These are phyloP conservation scores for Cordylochernes scorpioides DNA, from an alignment of 2,888 invertebrate genomes.

Conservation along the genomic window DNA sequence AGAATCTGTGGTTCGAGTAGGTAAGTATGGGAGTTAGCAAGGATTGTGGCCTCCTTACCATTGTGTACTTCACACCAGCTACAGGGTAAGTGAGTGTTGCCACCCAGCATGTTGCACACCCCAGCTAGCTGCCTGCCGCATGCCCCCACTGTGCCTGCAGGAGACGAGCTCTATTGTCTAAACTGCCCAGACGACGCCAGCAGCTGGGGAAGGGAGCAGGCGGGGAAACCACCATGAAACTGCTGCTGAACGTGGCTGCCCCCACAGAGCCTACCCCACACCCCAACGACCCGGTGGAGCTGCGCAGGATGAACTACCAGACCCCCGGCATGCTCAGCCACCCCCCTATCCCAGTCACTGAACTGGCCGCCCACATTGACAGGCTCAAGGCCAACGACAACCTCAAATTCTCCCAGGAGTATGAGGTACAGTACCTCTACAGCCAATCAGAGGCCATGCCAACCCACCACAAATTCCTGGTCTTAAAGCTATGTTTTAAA, in stretches of 20 bases:
- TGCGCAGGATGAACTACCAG: constrained; percentile 80
- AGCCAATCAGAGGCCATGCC: no score
- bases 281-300: constrained; percentile 59
- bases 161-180: no score
- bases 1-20: no score
- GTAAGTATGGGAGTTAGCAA: no score
- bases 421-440: constrained; percentile 29
- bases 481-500: no score
- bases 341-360: constrained; percentile 82
- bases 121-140: no score
- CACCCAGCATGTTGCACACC: no score
- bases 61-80: no score
- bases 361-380: constrained; percentile 81
- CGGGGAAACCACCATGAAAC: constrained; percentile 16
- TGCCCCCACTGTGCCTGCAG: no score
- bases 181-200: constrained; percentile 10
- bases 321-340: constrained; percentile 90
- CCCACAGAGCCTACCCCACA: constrained; percentile 11
- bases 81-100: no score
- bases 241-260: constrained; percentile 13
- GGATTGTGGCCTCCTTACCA: no score
- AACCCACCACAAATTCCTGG: no score
- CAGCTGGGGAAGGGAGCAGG: constrained; percentile 9
- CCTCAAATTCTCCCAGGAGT: constrained; percentile 88
- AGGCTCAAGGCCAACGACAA: constrained; percentile 82